Evolutionary conservation across 37 sponge, comb jelly and placozoan genomes (phyloP).

Genomic region (Haliclona indistincta): DNA sequence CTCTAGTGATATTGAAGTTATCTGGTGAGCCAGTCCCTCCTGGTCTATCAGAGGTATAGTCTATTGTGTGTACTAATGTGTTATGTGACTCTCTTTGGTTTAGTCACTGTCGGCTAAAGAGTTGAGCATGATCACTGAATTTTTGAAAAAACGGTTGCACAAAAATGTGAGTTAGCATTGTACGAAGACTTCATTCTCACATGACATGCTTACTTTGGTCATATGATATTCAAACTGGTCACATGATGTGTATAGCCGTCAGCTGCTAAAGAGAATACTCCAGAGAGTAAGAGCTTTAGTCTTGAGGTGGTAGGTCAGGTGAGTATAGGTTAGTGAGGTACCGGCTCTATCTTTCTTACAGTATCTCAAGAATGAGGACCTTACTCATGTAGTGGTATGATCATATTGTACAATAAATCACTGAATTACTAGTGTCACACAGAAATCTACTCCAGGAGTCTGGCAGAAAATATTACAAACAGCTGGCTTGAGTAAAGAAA

Average conservation of each 20-base stretch:
- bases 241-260: background rate
- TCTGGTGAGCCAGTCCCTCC: conserved; percentile 41
- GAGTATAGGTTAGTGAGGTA: background rate
- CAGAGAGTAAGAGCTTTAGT: conserved; percentile 40
- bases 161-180: conserved; percentile 21
- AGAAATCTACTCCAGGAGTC: conserved; percentile 38
- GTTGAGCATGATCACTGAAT: conserved; percentile 53
- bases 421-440: background rate
- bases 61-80: background rate
- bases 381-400: conserved; percentile 49
- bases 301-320: conserved; percentile 84
- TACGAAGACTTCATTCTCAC: background rate
- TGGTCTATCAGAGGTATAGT: conserved; percentile 26
- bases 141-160: conserved; percentile 66
- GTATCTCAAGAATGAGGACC: conserved; percentile 52
- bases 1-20: conserved; percentile 61
- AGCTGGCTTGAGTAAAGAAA: conserved; percentile 2
- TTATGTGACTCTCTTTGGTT: background rate
- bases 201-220: background rate
- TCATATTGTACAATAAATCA: background rate
- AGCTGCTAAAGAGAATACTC: background rate
- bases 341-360: conserved; percentile 8
- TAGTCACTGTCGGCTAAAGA: conserved; percentile 53
- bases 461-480: conserved; percentile 36
- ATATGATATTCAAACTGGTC: background rate